phyloP scores from a whole-genome alignment of 2,888 invertebrate genomes.

The Cactoblastis cactorum region DNA sequence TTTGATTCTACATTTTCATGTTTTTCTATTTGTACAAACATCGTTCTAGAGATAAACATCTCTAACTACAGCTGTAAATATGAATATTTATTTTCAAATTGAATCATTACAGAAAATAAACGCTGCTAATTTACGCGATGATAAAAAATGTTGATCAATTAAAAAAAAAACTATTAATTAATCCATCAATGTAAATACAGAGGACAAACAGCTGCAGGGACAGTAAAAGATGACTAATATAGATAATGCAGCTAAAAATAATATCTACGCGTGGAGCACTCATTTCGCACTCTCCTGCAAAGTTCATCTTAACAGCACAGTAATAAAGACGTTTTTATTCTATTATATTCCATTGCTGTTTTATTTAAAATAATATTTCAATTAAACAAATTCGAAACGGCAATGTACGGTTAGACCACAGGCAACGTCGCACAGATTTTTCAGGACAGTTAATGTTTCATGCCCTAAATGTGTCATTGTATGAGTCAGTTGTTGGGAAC shows the following conservation, averaged over 20 bases:
- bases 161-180: not conserved
- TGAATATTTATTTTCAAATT: too few species aligned
- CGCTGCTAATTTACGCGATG: too few species aligned
- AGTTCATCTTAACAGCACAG: constrained; percentile 28
- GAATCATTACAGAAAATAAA: too few species aligned
- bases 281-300: constrained; percentile 42
- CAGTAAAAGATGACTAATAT: constrained; percentile 49
- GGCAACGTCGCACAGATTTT: constrained; percentile 13
- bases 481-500: constrained; percentile 41
- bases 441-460: constrained; percentile 30
- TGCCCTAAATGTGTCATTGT: constrained; percentile 64
- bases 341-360: constrained; percentile 20
- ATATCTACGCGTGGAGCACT: constrained; percentile 50
- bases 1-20: too few species aligned
- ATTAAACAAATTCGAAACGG: not conserved
- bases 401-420: constrained; percentile 9
- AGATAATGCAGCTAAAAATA: constrained; percentile 56
- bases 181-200: not conserved
- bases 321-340: constrained; percentile 6
- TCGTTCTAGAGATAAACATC: too few species aligned
- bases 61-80: too few species aligned
- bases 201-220: constrained; percentile 28
- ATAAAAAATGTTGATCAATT: too few species aligned
- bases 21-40: too few species aligned
- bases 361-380: not conserved